Evolutionary conservation across 1,140 invertebrate species (phyloP).

Genomic region (Colletes gigas): DNA sequence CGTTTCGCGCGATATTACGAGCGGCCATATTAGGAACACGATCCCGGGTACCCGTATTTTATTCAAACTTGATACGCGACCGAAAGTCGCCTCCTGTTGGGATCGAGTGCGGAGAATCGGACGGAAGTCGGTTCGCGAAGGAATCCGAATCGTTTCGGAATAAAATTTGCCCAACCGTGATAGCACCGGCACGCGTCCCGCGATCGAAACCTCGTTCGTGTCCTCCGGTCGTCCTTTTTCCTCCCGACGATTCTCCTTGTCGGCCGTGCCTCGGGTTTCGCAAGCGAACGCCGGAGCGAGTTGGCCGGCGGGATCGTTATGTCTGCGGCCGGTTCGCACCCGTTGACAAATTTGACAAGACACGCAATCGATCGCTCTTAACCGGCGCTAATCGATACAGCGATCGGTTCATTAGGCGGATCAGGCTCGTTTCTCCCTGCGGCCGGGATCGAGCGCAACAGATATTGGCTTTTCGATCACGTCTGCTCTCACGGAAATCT

Average conservation of each 20-base stretch:
- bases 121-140: no score
- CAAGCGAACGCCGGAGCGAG: slow-evolving; percentile 30
- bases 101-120: no score
- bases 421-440: slow-evolving; percentile 68
- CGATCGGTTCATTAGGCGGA: slow-evolving; percentile 78
- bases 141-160: no score
- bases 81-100: no score
- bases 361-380: slow-evolving; percentile 77
- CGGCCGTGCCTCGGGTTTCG: slow-evolving; percentile 36
- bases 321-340: slow-evolving; percentile 71
- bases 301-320: slow-evolving; percentile 49
- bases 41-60: no score
- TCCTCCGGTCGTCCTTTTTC: not conserved
- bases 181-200: slow-evolving; percentile 7
- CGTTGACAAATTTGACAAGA: slow-evolving; percentile 80
- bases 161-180: no score
- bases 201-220: slow-evolving; percentile 3
- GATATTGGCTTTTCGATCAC: slow-evolving; percentile 78
- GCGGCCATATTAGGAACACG: no score
- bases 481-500: slow-evolving; percentile 77
- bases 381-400: slow-evolving; percentile 79
- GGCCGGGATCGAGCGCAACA: slow-evolving; percentile 45
- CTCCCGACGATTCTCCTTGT: not conserved
- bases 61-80: no score
- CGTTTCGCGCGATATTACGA: no score